phyloP scores from a whole-genome alignment of 2,797 vertebrate species.

The Phrynocephalus forsythii region DNA sequence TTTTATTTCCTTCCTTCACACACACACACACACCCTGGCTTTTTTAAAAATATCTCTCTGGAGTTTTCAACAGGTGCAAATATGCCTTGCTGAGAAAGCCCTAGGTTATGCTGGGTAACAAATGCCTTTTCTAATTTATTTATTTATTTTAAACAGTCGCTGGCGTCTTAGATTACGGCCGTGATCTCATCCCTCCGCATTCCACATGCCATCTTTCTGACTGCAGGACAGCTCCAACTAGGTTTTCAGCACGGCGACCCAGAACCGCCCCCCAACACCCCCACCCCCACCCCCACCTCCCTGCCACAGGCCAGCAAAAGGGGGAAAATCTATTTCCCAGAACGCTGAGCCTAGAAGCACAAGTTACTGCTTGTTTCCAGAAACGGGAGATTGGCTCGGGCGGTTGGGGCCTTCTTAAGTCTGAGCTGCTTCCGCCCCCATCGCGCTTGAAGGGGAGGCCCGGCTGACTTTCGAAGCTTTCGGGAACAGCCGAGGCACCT shows the following conservation, averaged over 20 bases:
- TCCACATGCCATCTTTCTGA: neutral
- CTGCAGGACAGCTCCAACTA: fast-evolving
- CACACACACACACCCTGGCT: too few relatives aligned
- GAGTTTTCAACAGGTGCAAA: constrained; percentile 8
- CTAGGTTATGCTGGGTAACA: neutral
- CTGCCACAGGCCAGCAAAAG: neutral
- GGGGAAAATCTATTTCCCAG: constrained; percentile 18
- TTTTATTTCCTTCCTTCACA: neutral
- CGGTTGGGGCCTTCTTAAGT: constrained; percentile 83
- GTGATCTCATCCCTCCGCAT: neutral
- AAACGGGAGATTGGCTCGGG: constrained; percentile 5
- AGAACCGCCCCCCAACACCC: neutral
- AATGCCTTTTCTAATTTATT: neutral
- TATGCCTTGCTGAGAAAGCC: neutral
- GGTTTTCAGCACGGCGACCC: neutral
- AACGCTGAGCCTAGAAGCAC: constrained; percentile 17
- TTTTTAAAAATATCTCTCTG: neutral
- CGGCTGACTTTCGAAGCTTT: constrained; percentile 42
- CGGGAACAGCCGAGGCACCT: constrained; percentile 81
- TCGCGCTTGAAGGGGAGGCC: constrained; percentile 53
- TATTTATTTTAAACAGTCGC: fast-evolving
- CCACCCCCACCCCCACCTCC: neutral
- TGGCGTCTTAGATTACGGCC: neutral
- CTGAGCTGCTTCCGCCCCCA: constrained; percentile 68
- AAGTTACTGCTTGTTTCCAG: constrained; percentile 71